A percentile compares a stretch with the other conserved stretches of the same genome.
phyloP scores from a whole-genome alignment of 2,888 invertebrate genomes.

The Lutraria lutraria region DNA sequence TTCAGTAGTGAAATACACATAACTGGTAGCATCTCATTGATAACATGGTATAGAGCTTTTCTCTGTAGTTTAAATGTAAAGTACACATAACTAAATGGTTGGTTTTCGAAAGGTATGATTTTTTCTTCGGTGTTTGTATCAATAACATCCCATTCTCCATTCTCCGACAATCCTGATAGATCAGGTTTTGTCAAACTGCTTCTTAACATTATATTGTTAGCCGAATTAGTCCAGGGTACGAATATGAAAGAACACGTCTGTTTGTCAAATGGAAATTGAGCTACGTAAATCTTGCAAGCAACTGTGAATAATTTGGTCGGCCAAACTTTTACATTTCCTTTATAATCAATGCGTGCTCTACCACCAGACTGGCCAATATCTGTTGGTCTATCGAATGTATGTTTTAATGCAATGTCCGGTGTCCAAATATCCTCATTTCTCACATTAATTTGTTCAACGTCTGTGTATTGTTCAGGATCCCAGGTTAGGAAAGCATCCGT shows the following conservation, averaged over 20 bases:
- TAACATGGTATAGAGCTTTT: constrained; percentile 64
- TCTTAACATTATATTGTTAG: constrained; percentile 28
- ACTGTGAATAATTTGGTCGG: constrained; percentile 54
- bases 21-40: constrained; percentile 69
- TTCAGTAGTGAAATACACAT: constrained; percentile 66
- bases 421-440: constrained; percentile 55
- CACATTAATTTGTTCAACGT: constrained; percentile 55
- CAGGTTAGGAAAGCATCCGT: constrained; percentile 62
- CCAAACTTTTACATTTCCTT: constrained; percentile 53
- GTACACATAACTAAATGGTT: constrained; percentile 44
- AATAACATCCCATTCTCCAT: constrained; percentile 52
- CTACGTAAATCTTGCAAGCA: constrained; percentile 51
- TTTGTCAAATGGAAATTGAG: constrained; percentile 68
- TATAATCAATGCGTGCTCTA: constrained; percentile 38
- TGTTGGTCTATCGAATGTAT: constrained; percentile 46
- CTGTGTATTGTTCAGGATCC: constrained; percentile 46
- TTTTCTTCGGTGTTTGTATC: neutral
- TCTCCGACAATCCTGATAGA: constrained; percentile 22
- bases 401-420: constrained; percentile 61
- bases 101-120: neutral
- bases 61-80: constrained; percentile 52
- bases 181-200: constrained; percentile 1
- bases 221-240: constrained; percentile 48
- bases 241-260: constrained; percentile 66
- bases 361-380: constrained; percentile 54